Conservation (phyloP, 2,888 invertebrate species). For the Cephus runcator region DNA sequence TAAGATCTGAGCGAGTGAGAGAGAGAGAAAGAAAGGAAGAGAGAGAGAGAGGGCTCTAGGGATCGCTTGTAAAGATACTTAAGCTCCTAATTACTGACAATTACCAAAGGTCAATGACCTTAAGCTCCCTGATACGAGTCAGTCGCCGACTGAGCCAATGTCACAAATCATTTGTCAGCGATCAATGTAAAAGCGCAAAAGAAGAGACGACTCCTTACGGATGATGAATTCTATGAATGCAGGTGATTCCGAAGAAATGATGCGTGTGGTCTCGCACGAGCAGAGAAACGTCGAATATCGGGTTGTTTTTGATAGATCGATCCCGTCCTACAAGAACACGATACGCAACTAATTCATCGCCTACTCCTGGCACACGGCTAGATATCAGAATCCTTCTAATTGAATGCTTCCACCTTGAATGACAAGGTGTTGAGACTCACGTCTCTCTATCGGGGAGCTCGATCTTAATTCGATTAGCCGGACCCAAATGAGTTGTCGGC, state of each 20-base stretch:
- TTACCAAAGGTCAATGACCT: background rate
- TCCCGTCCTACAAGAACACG: conserved; percentile 11
- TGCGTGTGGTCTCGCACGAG: background rate
- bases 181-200: background rate
- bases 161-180: background rate
- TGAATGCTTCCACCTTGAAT: conserved; percentile 30
- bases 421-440: conserved; percentile 38
- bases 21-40: no score
- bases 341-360: conserved; percentile 3
- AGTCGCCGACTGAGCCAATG: background rate
- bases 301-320: conserved; percentile 11
- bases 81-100: background rate
- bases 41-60: background rate
- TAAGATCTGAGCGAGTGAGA: background rate
- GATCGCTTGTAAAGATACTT: background rate
- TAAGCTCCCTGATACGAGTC: background rate
- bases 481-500: conserved; percentile 14
- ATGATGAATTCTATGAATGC: background rate
- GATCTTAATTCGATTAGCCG: conserved; percentile 42
- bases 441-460: conserved; percentile 33
- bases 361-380: background rate
- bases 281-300: background rate
- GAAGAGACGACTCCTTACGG: background rate
- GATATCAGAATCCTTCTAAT: conserved; percentile 23
- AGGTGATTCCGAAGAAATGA: background rate